Base-by-base conservation (phyloP, 2,797 vertebrate genomes). In the Rhinoraja longicauda region DNA sequence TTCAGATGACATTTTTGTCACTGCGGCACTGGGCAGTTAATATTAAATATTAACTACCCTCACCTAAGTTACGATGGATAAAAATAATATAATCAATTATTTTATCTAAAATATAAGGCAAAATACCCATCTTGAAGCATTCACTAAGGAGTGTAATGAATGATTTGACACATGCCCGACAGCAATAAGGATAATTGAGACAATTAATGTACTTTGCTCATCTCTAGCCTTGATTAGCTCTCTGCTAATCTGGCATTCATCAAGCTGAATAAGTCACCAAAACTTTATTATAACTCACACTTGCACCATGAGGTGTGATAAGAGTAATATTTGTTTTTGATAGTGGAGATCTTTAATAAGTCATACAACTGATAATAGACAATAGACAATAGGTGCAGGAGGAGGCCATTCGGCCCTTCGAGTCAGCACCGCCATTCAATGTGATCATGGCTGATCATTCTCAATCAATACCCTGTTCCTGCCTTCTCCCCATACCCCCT, bases 141-240 rank as follows among this genome's bases (percentile, higher is more conserved):
- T 39, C 26, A 8, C 13, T 92, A n/a, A 39, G 5, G 70, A n/a
- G 26, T 32, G 32, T 64, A 64, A 64, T 88, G 84, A 73, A 92
- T 75, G 90, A 92, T 75, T 70, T 39, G 12, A 29, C 70, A 73
- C 36, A 73, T 32, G 73, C 67, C 72, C 36, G 57, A 3, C 24
- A 73, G 39, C 67, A 92, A 57, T 26, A 45, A 39, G 39, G 39
- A 3, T 45, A 45, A 73, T 53, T 13, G 26, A 57, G 45, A 29
- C 45, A 73, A 92, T 92, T 72, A 73, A 92, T 53, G 70, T 92
- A 45, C 67, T 73, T 73, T 91, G 64, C 67, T 15, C 39, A 91
- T 73, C 90, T 72, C 36, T 21, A 39, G 90, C 67, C 57, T 86
- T 91, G 62, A 91, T 91, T 73, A 91, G 17, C 39, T 92, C 70